Percentiles rank a stretch among this genome's conserved stretches.
Conservation (phyloP, 2,888 invertebrate genomes). For the Apamea epomidion region DNA sequence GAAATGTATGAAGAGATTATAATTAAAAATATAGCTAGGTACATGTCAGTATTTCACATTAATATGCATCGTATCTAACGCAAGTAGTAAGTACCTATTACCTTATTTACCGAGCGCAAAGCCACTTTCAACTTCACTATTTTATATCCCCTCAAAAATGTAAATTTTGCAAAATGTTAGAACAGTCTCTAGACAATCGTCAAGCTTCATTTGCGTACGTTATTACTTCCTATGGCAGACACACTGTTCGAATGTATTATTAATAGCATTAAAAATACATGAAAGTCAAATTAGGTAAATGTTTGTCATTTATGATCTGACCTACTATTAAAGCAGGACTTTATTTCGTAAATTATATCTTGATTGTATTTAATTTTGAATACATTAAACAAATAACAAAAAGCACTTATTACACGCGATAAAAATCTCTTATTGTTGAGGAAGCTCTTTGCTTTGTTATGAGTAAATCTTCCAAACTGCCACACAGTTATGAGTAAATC, state of each 20-base stretch:
- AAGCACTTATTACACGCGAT: not conserved
- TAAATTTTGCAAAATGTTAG: conserved; percentile 6
- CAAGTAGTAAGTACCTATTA: not conserved
- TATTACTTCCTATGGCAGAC: conserved; percentile 22
- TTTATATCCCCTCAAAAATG: conserved; percentile 18
- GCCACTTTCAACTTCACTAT: conserved; percentile 1
- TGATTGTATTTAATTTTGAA: not conserved
- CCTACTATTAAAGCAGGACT: too few species aligned
- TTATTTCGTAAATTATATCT: not conserved
- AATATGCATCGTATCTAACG: not conserved
- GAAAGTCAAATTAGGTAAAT: conserved; percentile 1
- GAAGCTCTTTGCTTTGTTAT: conserved; percentile 18
- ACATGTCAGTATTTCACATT: not conserved
- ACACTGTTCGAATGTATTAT: not conserved
- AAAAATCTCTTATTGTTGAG: conserved; percentile 18
- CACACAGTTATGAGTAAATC: conserved; percentile 33
- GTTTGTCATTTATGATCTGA: not conserved
- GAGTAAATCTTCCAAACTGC: conserved; percentile 30
- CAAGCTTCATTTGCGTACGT: conserved; percentile 33
- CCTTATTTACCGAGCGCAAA: not conserved
- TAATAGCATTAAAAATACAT: not conserved
- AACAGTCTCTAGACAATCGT: conserved; percentile 39
- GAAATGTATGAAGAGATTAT: not conserved
- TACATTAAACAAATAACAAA: not conserved
- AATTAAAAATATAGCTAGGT: too few species aligned